Evolutionary conservation across 2,888 invertebrate species (phyloP).

Genomic region (Agrilus biguttatus): DNA sequence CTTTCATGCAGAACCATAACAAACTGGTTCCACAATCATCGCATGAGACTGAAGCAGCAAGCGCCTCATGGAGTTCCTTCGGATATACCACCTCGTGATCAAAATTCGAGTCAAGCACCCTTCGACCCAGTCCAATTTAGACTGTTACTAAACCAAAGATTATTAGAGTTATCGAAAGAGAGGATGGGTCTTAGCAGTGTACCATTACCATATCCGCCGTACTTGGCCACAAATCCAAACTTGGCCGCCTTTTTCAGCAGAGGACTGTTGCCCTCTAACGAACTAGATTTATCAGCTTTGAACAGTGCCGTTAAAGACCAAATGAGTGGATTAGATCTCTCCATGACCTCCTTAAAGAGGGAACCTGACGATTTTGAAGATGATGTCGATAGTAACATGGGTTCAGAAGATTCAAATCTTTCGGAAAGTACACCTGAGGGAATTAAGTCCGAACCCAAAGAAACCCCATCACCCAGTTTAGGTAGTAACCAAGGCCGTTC

Average conservation of each 20-base stretch:
- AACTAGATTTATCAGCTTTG: slow-evolving; percentile 38
- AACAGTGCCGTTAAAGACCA: slow-evolving; percentile 59
- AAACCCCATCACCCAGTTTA: slow-evolving; percentile 17
- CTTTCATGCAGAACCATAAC: slow-evolving; percentile 92
- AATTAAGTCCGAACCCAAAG: slow-evolving; percentile 42
- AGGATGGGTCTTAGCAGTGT: slow-evolving; percentile 64
- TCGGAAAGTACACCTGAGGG: slow-evolving; percentile 39
- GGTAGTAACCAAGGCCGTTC: slow-evolving; percentile 28
- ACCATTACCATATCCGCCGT: slow-evolving; percentile 62
- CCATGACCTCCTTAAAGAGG: slow-evolving; percentile 66
- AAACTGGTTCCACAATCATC: slow-evolving; percentile 99
- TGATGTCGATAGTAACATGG: slow-evolving; percentile 60
- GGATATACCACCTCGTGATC: slow-evolving; percentile 62
- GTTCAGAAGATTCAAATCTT: slow-evolving; percentile 48
- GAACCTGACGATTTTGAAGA: slow-evolving; percentile 68
- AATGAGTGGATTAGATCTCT: slow-evolving; percentile 75
- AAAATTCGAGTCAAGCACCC: slow-evolving; percentile 48
- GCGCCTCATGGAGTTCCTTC: slow-evolving; percentile 49
- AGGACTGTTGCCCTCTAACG: slow-evolving; percentile 45
- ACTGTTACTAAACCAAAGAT: slow-evolving; percentile 73
- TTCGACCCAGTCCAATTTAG: slow-evolving; percentile 90
- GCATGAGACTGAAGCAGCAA: slow-evolving; percentile 93
- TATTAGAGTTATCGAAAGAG: slow-evolving; percentile 77
- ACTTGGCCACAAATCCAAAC: slow-evolving; percentile 61
- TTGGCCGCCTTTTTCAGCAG: slow-evolving; percentile 63